Percentiles rank a stretch among this genome's conserved stretches.
These are phyloP conservation scores for Otolemur crassicaudatus DNA, from an alignment of 2,797 vertebrate genomes.

Conservation along the genomic window DNA sequence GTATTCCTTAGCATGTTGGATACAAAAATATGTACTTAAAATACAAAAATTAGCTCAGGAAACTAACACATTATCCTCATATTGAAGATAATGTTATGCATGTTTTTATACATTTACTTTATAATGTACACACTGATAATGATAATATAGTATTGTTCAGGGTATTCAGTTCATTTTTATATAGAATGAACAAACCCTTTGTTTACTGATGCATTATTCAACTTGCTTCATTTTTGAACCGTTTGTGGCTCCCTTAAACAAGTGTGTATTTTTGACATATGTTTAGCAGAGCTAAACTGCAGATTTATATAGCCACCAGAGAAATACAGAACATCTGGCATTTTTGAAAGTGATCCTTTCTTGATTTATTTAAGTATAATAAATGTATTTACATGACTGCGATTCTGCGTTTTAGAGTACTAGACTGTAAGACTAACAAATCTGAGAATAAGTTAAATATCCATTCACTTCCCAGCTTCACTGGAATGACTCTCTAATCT, in stretches of 20 bases:
- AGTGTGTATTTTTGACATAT: slow-evolving; percentile 70
- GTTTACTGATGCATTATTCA: neutral
- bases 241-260: slow-evolving; percentile 57
- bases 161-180: neutral
- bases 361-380: slow-evolving; percentile 77
- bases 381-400: slow-evolving; percentile 63
- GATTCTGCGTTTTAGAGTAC: slow-evolving; percentile 56
- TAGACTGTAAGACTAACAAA: slow-evolving; percentile 65
- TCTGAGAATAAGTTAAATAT: slow-evolving; percentile 68
- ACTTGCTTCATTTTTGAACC: slow-evolving; percentile 12
- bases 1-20: neutral
- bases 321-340: slow-evolving; percentile 72
- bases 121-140: neutral
- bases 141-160: neutral
- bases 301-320: slow-evolving; percentile 63
- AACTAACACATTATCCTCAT: neutral
- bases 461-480: slow-evolving; percentile 52
- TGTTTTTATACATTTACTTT: neutral
- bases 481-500: slow-evolving; percentile 65
- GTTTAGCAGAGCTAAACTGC: slow-evolving; percentile 62
- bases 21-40: neutral
- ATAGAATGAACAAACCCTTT: slow-evolving; percentile 7
- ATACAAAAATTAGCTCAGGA: neutral
- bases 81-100: neutral
- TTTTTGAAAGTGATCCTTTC: slow-evolving; percentile 66